Evolutionary conservation across 2,797 vertebrate genomes (phyloP).

Genomic region (Liparis tanakae): DNA sequence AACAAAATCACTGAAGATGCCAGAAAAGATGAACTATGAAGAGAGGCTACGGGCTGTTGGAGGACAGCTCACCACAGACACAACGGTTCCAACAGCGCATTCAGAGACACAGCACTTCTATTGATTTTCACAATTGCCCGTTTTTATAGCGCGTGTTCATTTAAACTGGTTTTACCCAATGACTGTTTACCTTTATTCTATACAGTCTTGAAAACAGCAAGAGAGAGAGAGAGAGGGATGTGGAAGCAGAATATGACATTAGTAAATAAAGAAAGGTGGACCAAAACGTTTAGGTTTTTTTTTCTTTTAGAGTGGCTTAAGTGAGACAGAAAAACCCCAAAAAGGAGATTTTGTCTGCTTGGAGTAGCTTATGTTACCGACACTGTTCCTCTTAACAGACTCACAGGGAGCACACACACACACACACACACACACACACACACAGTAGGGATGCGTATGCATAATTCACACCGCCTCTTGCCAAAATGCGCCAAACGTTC

Average conservation of each 20-base stretch:
- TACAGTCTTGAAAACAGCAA: conserved; percentile 11
- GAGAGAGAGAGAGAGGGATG: neutral
- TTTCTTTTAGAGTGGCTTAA: neutral
- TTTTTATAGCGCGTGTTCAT: neutral
- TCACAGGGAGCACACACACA: conserved; percentile 40
- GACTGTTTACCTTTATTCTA: neutral
- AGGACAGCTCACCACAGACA: conserved; percentile 4
- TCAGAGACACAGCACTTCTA: conserved; percentile 8
- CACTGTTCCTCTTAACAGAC: conserved; percentile 38
- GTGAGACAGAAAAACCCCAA: conserved; percentile 1
- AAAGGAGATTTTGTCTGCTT: conserved; percentile 20
- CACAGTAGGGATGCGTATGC: conserved; percentile 70
- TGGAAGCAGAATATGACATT: neutral
- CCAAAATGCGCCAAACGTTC: conserved; percentile 74
- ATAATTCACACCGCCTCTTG: conserved; percentile 77
- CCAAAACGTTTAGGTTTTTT: neutral
- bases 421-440: conserved; percentile 43
- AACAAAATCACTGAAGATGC: conserved; percentile 32
- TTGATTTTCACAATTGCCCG: neutral
- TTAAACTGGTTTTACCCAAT: conserved; percentile 1
- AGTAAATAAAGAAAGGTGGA: conserved; percentile 9
- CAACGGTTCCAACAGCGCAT: conserved; percentile 14
- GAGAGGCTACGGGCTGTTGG: conserved; percentile 11
- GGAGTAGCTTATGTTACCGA: conserved; percentile 41
- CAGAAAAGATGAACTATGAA: conserved; percentile 10